Evolutionary conservation across 1,140 invertebrate species (phyloP).

Genomic region (Adoxophyes honmai): DNA sequence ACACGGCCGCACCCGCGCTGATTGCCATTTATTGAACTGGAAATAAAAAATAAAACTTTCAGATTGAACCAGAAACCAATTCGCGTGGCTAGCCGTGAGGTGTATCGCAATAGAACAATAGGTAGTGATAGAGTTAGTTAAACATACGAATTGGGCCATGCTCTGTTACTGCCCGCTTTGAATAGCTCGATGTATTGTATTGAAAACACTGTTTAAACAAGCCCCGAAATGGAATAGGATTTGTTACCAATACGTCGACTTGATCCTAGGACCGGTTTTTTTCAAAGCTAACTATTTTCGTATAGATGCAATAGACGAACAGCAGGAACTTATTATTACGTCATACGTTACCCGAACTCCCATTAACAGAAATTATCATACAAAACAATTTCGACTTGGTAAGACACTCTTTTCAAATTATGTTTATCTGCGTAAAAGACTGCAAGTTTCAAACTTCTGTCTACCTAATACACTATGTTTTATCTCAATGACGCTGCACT

Average conservation of each 20-base stretch:
- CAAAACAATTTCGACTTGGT: too few species aligned
- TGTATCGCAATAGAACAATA: not conserved
- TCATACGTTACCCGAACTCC: too few species aligned
- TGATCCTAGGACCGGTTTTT: too few species aligned
- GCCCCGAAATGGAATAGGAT: not conserved
- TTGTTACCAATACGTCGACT: not conserved
- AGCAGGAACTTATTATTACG: too few species aligned
- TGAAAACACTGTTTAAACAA: not conserved
- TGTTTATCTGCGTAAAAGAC: too few species aligned
- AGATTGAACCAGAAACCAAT: slow-evolving; percentile 9
- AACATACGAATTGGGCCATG: slow-evolving; percentile 7
- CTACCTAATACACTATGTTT: too few species aligned
- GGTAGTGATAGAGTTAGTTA: slow-evolving; percentile 9
- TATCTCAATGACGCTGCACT: too few species aligned
- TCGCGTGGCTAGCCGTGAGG: not conserved
- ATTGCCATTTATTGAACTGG: slow-evolving; percentile 12
- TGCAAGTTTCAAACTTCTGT: too few species aligned
- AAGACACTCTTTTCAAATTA: too few species aligned
- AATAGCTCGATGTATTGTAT: not conserved
- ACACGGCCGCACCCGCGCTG: slow-evolving; percentile 5
- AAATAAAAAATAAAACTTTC: slow-evolving; percentile 4
- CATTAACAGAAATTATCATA: too few species aligned
- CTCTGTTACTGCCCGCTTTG: not conserved
- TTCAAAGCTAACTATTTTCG: too few species aligned
- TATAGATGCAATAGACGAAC: too few species aligned